Evolutionary conservation across 2,797 vertebrate genomes (phyloP), one percentile per base, ranked within the genome.

Genomic region (Scolopax bukidnonensis): DNA sequence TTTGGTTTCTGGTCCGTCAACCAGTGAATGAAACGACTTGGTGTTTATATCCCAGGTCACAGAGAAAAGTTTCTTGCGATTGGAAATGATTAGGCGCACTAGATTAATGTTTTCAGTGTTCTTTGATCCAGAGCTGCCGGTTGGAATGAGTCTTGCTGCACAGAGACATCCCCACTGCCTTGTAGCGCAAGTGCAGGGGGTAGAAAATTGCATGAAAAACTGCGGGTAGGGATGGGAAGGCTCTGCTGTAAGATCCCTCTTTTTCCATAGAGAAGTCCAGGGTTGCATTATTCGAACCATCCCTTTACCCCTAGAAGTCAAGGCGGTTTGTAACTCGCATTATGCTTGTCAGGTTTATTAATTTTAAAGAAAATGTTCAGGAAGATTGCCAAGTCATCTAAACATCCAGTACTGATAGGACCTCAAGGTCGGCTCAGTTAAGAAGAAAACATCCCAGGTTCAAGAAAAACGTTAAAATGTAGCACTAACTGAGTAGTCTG

Each of bases 91-190:
- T 92, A 95, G 89, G 87, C 69, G 51, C 71, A 14, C 84, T 95
- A 36, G 96, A 96, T 95, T 93, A 94, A 94, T 93, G 96, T 71
- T 93, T 85, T 84, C 86, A 94, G 68, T 57, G 76, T 75, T 95
- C 95, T 97, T 97, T 96, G 96, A 97, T 97, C 95, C 86, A 63
- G 83, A 89, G 86, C 88, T 96, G 93, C 93, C 74, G 75, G 86
- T 95, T 96, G 90, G 95, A 96, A 94, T 95, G 81, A 90, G 65
- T 68, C 94, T 94, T 68, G 53, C 81, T 92, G 71, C 86, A 87
- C 24, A 16, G 65, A 91, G 90, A 63, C 68, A 75, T 87, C 86
- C 59, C 2, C 9, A 81, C 78, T 87, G 78, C 81, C 78, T 81
- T 9, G 33, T 84, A 85, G 83, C 0, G 0, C 69, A 87, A 93